phyloP scores from a whole-genome alignment of 1,140 invertebrate genomes.

The Procambarus clarkii region DNA sequence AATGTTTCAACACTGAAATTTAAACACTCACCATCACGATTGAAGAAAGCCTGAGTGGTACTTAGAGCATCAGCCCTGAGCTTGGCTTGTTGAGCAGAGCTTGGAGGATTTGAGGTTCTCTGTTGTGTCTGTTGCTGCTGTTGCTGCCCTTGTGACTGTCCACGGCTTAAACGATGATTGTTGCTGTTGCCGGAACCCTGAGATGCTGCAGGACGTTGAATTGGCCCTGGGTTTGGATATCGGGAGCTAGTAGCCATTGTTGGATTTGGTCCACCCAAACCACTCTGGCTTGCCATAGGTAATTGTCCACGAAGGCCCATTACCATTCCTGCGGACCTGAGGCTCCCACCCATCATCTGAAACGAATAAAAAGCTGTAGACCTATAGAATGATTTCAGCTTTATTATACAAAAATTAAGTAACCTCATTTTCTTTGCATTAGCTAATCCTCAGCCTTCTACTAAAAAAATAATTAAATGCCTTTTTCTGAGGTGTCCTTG shows the following conservation, averaged over 20 bases:
- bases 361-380: not conserved
- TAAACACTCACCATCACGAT: constrained; percentile 67
- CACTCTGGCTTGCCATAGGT: constrained; percentile 51
- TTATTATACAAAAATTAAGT: not conserved
- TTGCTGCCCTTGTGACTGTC: constrained; percentile 52
- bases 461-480: too few relatives aligned
- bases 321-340: constrained; percentile 57
- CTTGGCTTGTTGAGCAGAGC: constrained; percentile 74
- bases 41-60: constrained; percentile 74
- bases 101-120: constrained; percentile 69
- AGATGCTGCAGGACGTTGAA: constrained; percentile 69
- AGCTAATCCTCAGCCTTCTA: too few relatives aligned
- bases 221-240: constrained; percentile 70
- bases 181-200: constrained; percentile 42
- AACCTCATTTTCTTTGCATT: not conserved
- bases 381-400: not conserved
- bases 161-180: constrained; percentile 32
- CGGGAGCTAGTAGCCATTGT: constrained; percentile 40
- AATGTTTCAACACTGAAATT: not conserved
- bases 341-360: constrained; percentile 61
- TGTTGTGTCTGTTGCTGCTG: constrained; percentile 52
- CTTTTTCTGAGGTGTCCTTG: too few relatives aligned
- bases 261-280: constrained; percentile 37
- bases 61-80: constrained; percentile 74
- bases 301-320: constrained; percentile 67